phyloP scores from a whole-genome alignment of 1,140 invertebrate genomes.

The Zaprionus tsacasi region DNA sequence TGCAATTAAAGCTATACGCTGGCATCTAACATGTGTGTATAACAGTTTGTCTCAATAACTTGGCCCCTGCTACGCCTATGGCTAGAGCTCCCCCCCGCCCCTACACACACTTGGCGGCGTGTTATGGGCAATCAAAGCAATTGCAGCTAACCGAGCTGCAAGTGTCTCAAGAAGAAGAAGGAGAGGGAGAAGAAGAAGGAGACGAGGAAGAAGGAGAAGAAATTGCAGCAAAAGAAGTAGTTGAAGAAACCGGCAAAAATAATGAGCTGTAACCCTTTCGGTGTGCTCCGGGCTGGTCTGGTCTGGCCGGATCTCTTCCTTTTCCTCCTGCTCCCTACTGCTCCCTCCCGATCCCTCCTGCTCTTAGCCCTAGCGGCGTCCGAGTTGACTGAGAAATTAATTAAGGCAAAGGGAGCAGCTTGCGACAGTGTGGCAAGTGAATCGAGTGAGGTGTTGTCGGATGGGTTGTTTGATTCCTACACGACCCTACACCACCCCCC shows the following conservation, averaged over 20 bases:
- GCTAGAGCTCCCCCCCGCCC: too few relatives aligned
- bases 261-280: constrained; percentile 78
- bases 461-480: constrained; percentile 71
- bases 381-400: constrained; percentile 61
- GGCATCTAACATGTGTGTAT: background rate
- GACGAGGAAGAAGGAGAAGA: constrained; percentile 14
- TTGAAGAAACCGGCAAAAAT: constrained; percentile 50
- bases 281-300: background rate
- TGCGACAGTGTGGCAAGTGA: constrained; percentile 34
- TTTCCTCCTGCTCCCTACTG: background rate
- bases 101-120: constrained; percentile 45
- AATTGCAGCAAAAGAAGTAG: constrained; percentile 35
- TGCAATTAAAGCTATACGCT: background rate
- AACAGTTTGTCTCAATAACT: background rate
- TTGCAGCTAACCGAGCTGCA: constrained; percentile 65
- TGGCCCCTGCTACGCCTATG: background rate
- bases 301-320: background rate
- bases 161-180: constrained; percentile 49
- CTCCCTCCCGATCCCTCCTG: background rate
- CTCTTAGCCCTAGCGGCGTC: constrained; percentile 24
- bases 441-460: constrained; percentile 59
- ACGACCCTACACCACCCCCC: constrained; percentile 55
- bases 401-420: constrained; percentile 64
- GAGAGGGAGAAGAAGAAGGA: constrained; percentile 41
- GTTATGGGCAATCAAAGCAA: constrained; percentile 78